Conservation (phyloP, 2,888 invertebrate species). For the Pseudococcus jackbeardsleyi region DNA sequence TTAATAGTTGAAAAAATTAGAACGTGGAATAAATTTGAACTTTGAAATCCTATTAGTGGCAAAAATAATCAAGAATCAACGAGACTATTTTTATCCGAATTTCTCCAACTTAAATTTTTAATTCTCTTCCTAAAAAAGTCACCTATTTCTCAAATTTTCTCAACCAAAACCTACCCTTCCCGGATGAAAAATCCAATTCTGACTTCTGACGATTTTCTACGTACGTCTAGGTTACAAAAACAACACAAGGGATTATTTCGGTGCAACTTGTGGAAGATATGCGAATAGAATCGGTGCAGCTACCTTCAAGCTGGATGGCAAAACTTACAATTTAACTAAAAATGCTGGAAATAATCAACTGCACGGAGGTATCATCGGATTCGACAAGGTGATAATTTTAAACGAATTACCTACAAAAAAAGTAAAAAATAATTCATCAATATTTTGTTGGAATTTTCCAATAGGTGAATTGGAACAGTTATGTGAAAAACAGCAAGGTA, state of each 20-base stretch:
- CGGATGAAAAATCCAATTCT: too few relatives aligned
- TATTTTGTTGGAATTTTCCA: neutral
- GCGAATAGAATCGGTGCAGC: constrained; percentile 86
- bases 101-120: too few relatives aligned
- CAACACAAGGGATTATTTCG: constrained; percentile 79
- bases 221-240: constrained; percentile 40
- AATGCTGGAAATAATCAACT: constrained; percentile 79
- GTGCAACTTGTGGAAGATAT: constrained; percentile 88
- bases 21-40: too few relatives aligned
- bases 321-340: constrained; percentile 77
- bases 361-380: constrained; percentile 88
- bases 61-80: too few relatives aligned
- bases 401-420: neutral
- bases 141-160: too few relatives aligned
- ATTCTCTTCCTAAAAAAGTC: too few relatives aligned
- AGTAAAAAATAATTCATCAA: neutral
- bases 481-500: constrained; percentile 70
- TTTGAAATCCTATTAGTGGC: too few relatives aligned
- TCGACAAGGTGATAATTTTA: constrained; percentile 76
- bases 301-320: constrained; percentile 78
- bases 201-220: too few relatives aligned
- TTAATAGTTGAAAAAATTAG: too few relatives aligned
- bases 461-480: constrained; percentile 73
- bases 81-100: too few relatives aligned
- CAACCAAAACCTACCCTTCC: too few relatives aligned